Conservation (phyloP, 2,113 vertebrate genomes). For the Bothrops jararaca region DNA sequence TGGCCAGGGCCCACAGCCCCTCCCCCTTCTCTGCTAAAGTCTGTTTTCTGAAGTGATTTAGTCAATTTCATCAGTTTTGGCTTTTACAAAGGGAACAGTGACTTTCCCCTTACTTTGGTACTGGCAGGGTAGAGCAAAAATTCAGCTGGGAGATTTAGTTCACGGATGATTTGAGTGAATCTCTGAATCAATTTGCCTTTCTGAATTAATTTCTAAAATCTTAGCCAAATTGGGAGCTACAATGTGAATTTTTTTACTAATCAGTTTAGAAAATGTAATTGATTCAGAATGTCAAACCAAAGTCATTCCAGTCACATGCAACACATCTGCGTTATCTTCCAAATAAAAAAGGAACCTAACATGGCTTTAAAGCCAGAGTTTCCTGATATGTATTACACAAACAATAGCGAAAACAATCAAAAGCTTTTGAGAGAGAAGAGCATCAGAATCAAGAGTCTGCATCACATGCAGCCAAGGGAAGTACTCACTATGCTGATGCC, state of each 20-base stretch:
- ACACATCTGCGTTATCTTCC: neutral
- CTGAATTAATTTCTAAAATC: neutral
- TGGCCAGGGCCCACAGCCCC: fast-evolving
- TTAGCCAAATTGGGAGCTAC: neutral
- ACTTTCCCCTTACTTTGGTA: neutral
- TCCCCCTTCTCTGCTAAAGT: neutral
- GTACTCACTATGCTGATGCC: neutral
- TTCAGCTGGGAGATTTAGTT: neutral
- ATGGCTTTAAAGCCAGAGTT: neutral
- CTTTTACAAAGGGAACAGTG: neutral
- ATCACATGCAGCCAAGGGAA: neutral
- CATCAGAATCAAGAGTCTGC: neutral
- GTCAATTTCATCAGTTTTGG: neutral
- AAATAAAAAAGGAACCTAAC: neutral
- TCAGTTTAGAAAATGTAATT: neutral
- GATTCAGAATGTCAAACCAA: neutral
- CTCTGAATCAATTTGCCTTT: neutral
- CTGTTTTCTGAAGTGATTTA: neutral
- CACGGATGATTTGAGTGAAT: neutral
- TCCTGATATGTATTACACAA: neutral
- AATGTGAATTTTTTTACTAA: neutral
- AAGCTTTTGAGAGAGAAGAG: neutral
- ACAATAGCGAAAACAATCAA: neutral
- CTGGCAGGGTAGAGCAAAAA: neutral
- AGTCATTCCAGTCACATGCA: neutral